Conservation (phyloP, 2,797 vertebrate genomes). For the Sitta carolinensis region DNA sequence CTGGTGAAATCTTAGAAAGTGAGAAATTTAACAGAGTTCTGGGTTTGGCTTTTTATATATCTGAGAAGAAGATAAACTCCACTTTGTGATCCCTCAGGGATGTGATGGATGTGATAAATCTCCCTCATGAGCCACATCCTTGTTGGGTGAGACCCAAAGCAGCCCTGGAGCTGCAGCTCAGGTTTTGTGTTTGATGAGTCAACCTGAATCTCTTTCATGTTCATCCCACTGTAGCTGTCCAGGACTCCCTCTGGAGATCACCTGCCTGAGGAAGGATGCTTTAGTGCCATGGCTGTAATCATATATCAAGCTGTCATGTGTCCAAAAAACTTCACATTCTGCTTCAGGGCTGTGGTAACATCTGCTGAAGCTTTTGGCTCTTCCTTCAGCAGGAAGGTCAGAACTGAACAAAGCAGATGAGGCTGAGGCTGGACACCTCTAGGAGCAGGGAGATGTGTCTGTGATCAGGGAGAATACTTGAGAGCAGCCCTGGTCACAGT, state of each 20-base stretch:
- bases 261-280: not conserved
- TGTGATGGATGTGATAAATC: not conserved
- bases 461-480: not conserved
- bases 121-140: not conserved
- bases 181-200: not conserved
- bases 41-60: not conserved
- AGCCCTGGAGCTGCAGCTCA: not conserved
- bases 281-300: not conserved
- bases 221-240: not conserved
- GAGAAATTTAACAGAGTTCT: not conserved
- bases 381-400: not conserved
- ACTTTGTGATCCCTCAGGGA: not conserved
- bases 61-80: not conserved
- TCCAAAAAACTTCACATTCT: not conserved
- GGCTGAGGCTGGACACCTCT: not conserved
- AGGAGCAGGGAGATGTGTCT: not conserved
- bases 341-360: not conserved
- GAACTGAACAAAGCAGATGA: not conserved
- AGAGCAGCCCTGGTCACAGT: not conserved
- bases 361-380: not conserved
- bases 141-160: not conserved
- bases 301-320: accelerated
- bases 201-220: not conserved
- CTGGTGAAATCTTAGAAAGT: not conserved
- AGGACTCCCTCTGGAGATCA: not conserved